Base-by-base conservation (phyloP, 2,888 invertebrate genomes). In the Chironomus tentans region DNA sequence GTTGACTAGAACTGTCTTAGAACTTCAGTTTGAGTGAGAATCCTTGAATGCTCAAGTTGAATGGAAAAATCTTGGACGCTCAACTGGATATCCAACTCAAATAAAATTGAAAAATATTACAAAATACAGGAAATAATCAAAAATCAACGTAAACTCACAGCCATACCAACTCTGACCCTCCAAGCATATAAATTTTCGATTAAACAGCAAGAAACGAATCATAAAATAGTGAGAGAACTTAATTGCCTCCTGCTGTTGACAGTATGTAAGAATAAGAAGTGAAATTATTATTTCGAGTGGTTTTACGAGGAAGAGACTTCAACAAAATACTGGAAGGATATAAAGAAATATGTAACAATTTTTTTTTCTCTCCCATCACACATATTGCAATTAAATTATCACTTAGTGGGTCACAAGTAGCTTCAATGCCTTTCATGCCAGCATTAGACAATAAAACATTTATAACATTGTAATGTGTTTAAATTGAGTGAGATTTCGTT, bases 211-310 rank as follows among this genome's bases (percentile, higher is more conserved):
- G 56, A 56, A 15, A 56, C 18, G 15, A 38, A 38, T 2, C n/a
- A 65, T 24, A 22, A 12, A 62, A 21, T 62, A 22, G 56, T 56
- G 56, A 56, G 56, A 62, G 62, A 21, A n/a, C 18, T 12, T 71
- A 71, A 71, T 71, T 71, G 71, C 56, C 71, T 71, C 71, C 71
- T 71, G 71, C 71, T 71, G 71, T 46, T 71, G 71, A 56, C 56
- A 71, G 50, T 15, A 71, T 56, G 10, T 24, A 56, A 56, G 56
- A 56, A 56, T 56, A n/a, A n/a, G 18, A 56, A n/a, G 56, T 10
- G 15, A 15, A 56, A 56, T 15, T n/a, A 56, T 15, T 56, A 56
- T 56, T 56, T 56, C 38, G 10, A 38, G 38, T 38, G 38, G 38
- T 10, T 38, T 38, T 38, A 38, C 38, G 10, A 38, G 38, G 38